A percentile compares a stretch with the other conserved stretches of the same genome.
Evolutionary conservation across 2,797 vertebrate genomes (phyloP).

Genomic region (Psittacula derbiana): DNA sequence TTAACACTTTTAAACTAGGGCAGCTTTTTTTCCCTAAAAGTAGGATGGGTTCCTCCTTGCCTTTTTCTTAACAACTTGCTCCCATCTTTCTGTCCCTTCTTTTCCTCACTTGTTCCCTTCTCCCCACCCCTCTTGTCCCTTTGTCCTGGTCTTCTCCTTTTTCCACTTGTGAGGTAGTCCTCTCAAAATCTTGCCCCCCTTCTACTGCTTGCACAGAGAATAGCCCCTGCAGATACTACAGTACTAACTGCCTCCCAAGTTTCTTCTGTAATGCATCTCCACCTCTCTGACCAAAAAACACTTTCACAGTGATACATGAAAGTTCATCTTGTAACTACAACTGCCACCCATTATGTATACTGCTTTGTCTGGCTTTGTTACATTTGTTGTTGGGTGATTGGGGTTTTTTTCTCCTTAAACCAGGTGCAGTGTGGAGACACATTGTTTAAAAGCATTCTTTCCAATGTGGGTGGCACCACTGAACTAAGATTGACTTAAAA

Average conservation of each 20-base stretch:
- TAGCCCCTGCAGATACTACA: not conserved
- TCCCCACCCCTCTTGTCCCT: not conserved
- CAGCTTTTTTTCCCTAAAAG: not conserved
- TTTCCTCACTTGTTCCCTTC: not conserved
- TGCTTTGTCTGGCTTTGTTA: not conserved
- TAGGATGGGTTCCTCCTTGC: not conserved
- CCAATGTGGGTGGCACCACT: not conserved
- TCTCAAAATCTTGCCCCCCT: not conserved
- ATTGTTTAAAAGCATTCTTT: not conserved
- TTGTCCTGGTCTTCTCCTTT: not conserved
- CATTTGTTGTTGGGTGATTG: not conserved
- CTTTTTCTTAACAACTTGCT: not conserved
- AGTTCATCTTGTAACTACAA: not conserved
- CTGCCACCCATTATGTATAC: fast-evolving
- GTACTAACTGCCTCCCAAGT: fast-evolving
- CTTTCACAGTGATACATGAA: not conserved
- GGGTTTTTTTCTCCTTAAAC: not conserved
- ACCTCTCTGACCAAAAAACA: not conserved
- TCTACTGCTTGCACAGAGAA: not conserved
- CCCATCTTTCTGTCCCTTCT: not conserved
- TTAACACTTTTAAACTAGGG: not conserved
- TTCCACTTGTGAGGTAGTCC: not conserved
- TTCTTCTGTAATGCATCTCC: not conserved
- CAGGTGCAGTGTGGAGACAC: not conserved
- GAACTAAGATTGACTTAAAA: not conserved